These are phyloP conservation scores for Dinoponera quadriceps DNA, from an alignment of 1,140 invertebrate species.

Conservation along the genomic window DNA sequence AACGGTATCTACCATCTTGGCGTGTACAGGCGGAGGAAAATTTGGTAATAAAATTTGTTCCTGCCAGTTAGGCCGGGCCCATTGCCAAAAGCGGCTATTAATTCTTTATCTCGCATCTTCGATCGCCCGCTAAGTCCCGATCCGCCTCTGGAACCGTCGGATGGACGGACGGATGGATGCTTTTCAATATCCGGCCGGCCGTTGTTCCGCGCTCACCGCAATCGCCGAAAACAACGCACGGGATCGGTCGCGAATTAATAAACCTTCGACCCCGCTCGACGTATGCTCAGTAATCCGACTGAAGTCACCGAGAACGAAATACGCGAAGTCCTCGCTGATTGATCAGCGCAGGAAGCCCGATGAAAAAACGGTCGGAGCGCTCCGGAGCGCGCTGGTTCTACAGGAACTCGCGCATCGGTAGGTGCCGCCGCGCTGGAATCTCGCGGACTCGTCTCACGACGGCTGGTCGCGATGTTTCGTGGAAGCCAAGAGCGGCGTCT, in stretches of 20 bases:
- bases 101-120: conserved; percentile 84
- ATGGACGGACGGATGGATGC: conserved; percentile 61
- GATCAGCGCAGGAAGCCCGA: conserved; percentile 1
- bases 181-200: conserved; percentile 82
- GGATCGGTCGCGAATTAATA: conserved; percentile 30
- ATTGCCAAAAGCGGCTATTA: conserved; percentile 85
- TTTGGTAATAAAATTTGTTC: conserved; percentile 86
- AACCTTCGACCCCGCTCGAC: neutral
- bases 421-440: neutral
- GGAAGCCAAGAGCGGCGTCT: conserved; percentile 52
- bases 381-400: neutral
- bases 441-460: no score
- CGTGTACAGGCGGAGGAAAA: conserved; percentile 78
- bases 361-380: neutral
- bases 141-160: conserved; percentile 34
- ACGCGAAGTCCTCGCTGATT: neutral
- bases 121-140: conserved; percentile 63
- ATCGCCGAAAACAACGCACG: conserved; percentile 2
- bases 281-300: neutral
- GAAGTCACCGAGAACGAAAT: neutral
- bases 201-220: neutral
- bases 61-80: conserved; percentile 81
- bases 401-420: neutral
- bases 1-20: conserved; percentile 80
- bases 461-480: conserved; percentile 34